These are phyloP conservation scores for Drosophila prosaltans DNA, from an alignment of 1,140 invertebrate genomes.

Conservation along the genomic window DNA sequence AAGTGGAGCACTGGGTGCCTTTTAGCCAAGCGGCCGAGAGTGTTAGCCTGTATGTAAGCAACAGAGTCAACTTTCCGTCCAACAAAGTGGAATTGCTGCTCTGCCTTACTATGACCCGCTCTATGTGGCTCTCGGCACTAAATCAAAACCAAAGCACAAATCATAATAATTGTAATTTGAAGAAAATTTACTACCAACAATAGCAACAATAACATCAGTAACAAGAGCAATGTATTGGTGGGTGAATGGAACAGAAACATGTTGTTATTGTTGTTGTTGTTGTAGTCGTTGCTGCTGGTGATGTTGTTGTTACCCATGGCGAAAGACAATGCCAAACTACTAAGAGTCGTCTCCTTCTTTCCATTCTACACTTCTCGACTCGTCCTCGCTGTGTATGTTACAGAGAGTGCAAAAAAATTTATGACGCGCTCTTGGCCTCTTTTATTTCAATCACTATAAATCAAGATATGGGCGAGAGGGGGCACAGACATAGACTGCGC, in stretches of 20 bases:
- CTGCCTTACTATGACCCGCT: conserved; percentile 19
- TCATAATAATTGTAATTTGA: conserved; percentile 82
- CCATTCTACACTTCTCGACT: background rate
- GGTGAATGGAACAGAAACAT: conserved; percentile 24
- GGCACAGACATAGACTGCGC: conserved; percentile 50
- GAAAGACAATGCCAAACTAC: conserved; percentile 75
- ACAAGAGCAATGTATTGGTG: conserved; percentile 4
- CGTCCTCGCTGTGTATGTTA: background rate
- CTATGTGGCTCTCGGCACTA: conserved; percentile 62
- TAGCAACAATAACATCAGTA: conserved; percentile 47
- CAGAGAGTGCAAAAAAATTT: conserved; percentile 73
- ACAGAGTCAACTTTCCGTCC: background rate
- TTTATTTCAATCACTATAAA: conserved; percentile 82
- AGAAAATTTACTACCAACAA: conserved; percentile 78
- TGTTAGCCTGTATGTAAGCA: background rate
- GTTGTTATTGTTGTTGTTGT: conserved; percentile 23
- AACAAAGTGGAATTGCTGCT: conserved; percentile 1
- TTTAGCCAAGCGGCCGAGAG: background rate
- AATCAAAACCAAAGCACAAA: conserved; percentile 78
- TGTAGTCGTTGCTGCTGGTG: conserved; percentile 22
- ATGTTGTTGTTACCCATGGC: conserved; percentile 48
- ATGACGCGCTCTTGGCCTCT: conserved; percentile 81
- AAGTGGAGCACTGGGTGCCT: conserved; percentile 53
- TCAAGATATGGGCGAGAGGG: conserved; percentile 69
- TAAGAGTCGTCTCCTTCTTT: conserved; percentile 33